These are phyloP conservation scores for Melinaea marsaeus DNA, from an alignment of 2,888 invertebrate genomes.

Conservation along the genomic window DNA sequence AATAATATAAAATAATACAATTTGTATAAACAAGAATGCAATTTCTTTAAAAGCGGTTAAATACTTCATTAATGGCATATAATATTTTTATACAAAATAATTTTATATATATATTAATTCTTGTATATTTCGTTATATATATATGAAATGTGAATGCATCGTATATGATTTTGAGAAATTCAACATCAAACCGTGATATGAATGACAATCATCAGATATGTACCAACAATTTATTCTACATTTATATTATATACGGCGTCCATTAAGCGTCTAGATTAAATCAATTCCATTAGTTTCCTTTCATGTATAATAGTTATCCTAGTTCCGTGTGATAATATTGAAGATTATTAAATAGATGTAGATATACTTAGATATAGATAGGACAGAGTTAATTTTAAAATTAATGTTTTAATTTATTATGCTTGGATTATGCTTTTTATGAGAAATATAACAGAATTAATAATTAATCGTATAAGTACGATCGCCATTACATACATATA, in stretches of 20 bases:
- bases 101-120: not conserved
- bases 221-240: conserved; percentile 36
- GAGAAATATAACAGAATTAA: no score
- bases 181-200: conserved; percentile 30
- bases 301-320: conserved; percentile 26
- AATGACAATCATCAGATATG: conserved; percentile 39
- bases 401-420: no score
- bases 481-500: conserved; percentile 21
- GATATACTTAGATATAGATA: not conserved
- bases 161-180: conserved; percentile 5
- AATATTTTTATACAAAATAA: no score
- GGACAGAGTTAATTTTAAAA: not conserved
- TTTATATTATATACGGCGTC: conserved; percentile 16
- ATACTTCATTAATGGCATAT: not conserved
- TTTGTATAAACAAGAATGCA: not conserved
- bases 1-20: no score
- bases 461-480: conserved; percentile 28
- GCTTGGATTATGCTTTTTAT: no score
- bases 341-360: not conserved
- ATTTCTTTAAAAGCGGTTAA: not conserved
- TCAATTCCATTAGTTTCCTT: conserved; percentile 63
- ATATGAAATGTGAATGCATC: no score
- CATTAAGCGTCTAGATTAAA: conserved; percentile 24
- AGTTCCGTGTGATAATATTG: not conserved
- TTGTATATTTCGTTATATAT: not conserved